Percentiles rank a stretch among this genome's conserved stretches.
Conservation (phyloP, 2,113 vertebrate species). For the Synchiropus splendidus region DNA sequence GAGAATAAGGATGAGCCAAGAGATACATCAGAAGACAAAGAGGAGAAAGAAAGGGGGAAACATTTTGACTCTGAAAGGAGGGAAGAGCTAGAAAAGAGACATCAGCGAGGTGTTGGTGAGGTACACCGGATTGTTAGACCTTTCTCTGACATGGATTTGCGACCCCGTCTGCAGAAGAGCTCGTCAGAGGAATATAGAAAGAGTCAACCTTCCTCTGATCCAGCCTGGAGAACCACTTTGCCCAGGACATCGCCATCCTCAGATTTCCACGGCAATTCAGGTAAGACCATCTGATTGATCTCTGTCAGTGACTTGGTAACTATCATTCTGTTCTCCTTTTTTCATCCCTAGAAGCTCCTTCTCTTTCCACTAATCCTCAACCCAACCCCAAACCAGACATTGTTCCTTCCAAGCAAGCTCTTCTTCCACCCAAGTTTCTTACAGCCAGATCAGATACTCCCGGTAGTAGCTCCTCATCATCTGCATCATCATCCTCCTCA, state of each 20-base stretch:
- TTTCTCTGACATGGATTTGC: constrained; percentile 46
- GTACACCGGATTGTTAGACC: constrained; percentile 17
- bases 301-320: too few species aligned
- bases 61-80: constrained; percentile 3
- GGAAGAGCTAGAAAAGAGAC: constrained; percentile 21
- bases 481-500: constrained; percentile 48
- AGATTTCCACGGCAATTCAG: constrained; percentile 63
- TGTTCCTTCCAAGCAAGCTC: constrained; percentile 62
- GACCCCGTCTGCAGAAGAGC: constrained; percentile 37
- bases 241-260: constrained; percentile 51
- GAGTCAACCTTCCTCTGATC: constrained; percentile 57
- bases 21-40: constrained; percentile 23
- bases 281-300: constrained; percentile 27
- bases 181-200: constrained; percentile 47
- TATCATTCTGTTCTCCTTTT: too few species aligned
- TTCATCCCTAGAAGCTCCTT: constrained; percentile 62
- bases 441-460: constrained; percentile 50
- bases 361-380: constrained; percentile 59
- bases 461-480: constrained; percentile 11
- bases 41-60: constrained; percentile 10
- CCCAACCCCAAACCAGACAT: constrained; percentile 53
- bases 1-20: constrained; percentile 18
- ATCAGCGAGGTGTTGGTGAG: constrained; percentile 16
- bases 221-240: constrained; percentile 53
- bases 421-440: constrained; percentile 79